These are phyloP conservation scores for Ctenicera cuprea DNA, from an alignment of 2,888 invertebrate genomes.

Conservation along the genomic window DNA sequence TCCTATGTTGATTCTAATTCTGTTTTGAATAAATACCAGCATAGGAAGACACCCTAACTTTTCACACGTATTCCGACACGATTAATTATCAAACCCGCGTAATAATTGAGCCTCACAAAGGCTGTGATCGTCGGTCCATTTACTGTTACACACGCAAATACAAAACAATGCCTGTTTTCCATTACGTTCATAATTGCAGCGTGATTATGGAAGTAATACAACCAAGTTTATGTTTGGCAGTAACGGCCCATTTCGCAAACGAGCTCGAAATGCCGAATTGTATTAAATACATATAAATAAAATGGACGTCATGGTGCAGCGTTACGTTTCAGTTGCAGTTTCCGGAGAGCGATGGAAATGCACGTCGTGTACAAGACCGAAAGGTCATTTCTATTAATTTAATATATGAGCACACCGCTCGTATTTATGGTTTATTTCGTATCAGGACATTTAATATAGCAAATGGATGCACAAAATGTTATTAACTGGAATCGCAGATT, in stretches of 20 bases:
- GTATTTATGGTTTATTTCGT: slow-evolving; percentile 41
- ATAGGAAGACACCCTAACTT: not conserved
- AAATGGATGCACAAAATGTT: slow-evolving; percentile 46
- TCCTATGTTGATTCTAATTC: too few species aligned
- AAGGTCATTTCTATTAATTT: slow-evolving; percentile 37
- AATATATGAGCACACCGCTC: slow-evolving; percentile 20
- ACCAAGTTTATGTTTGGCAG: slow-evolving; percentile 18
- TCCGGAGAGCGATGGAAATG: slow-evolving; percentile 11
- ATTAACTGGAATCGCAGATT: slow-evolving; percentile 43
- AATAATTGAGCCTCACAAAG: slow-evolving; percentile 27
- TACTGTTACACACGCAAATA: slow-evolving; percentile 7
- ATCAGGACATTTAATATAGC: slow-evolving; percentile 45
- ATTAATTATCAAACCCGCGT: slow-evolving; percentile 23
- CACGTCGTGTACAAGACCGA: slow-evolving; percentile 16
- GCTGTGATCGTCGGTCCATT: slow-evolving; percentile 14
- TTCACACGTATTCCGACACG: slow-evolving; percentile 4
- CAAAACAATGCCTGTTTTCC: slow-evolving; percentile 30
- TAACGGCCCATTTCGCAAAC: slow-evolving; percentile 12
- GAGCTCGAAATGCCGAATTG: not conserved
- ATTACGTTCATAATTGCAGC: slow-evolving; percentile 19
- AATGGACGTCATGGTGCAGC: not conserved
- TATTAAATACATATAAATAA: slow-evolving; percentile 9
- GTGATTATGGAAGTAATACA: slow-evolving; percentile 22
- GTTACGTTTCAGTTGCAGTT: slow-evolving; percentile 19
- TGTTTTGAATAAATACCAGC: too few species aligned